These are phyloP conservation scores for Turritopsis dohrnii DNA, from an alignment of 30 jellyfish, hydroid and myxozoan species.

Conservation along the genomic window DNA sequence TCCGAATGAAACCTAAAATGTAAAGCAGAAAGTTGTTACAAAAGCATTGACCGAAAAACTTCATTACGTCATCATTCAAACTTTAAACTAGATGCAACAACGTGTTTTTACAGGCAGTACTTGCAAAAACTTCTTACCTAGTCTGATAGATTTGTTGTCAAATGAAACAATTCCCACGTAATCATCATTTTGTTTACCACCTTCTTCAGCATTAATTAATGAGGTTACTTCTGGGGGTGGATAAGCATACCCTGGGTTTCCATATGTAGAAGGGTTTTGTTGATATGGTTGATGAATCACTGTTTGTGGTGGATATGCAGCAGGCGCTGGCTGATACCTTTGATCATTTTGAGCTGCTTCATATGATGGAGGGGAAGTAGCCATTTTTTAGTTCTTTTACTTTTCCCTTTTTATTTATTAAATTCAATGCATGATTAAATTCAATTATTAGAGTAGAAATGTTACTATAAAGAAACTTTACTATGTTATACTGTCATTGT, in stretches of 20 bases:
- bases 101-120: too few relatives aligned
- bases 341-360: slow-evolving; percentile 26
- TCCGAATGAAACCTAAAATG: slow-evolving; percentile 15
- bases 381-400: background rate
- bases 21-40: background rate
- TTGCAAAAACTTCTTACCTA: slow-evolving; percentile 7
- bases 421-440: background rate
- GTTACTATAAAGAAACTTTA: too few relatives aligned
- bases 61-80: background rate
- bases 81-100: background rate
- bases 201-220: background rate
- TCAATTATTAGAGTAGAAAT: too few relatives aligned
- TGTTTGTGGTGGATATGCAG: slow-evolving; percentile 33
- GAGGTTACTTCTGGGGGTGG: background rate
- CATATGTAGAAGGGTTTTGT: background rate
- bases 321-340: slow-evolving; percentile 3
- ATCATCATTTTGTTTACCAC: background rate
- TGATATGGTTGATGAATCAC: background rate
- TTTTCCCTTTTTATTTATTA: background rate
- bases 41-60: background rate
- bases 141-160: slow-evolving; percentile 27
- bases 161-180: slow-evolving; percentile 13
- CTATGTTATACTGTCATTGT: too few relatives aligned
- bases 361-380: slow-evolving; percentile 23
- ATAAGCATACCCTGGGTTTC: background rate